Evolutionary conservation across 2,113 vertebrate species (phyloP).

Genomic region (Ascaphus truei): DNA sequence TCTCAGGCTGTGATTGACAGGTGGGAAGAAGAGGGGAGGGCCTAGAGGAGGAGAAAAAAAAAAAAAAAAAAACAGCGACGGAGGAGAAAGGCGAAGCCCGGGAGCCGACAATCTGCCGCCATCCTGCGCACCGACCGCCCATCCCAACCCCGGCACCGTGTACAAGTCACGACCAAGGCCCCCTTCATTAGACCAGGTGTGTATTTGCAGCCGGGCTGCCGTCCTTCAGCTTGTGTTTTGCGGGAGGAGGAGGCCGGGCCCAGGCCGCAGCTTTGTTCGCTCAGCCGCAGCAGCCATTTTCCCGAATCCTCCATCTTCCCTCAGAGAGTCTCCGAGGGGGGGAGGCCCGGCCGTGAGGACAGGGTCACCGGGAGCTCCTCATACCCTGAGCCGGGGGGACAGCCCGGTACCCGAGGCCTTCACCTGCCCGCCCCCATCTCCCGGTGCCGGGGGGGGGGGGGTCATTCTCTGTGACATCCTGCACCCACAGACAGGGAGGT

Average conservation of each 20-base stretch:
- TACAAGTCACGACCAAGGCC: not conserved
- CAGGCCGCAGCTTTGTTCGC: constrained; percentile 32
- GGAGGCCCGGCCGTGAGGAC: not conserved
- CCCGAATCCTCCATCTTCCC: not conserved
- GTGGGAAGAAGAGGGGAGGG: not conserved
- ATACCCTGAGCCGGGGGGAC: too few relatives aligned
- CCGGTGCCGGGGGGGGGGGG: not conserved
- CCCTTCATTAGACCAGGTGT: constrained; percentile 6
- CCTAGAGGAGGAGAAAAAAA: not conserved
- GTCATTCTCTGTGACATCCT: too few relatives aligned
- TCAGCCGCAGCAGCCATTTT: constrained; percentile 28
- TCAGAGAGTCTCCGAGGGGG: not conserved
- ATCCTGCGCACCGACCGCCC: constrained; percentile 10
- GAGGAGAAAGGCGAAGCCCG: constrained; percentile 21
- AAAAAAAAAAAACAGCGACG: constrained; percentile 9
- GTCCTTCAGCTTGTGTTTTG: not conserved
- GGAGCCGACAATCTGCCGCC: constrained; percentile 12
- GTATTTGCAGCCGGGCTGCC: not conserved
- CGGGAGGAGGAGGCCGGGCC: not conserved
- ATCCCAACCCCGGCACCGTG: not conserved
- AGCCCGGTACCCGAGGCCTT: not conserved
- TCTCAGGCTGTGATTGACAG: constrained; percentile 10
- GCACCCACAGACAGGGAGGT: too few relatives aligned
- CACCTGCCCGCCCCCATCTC: not conserved
- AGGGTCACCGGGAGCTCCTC: not conserved